Base-by-base conservation (phyloP, 2,113 vertebrate genomes). In the Saimiri boliviensis region DNA sequence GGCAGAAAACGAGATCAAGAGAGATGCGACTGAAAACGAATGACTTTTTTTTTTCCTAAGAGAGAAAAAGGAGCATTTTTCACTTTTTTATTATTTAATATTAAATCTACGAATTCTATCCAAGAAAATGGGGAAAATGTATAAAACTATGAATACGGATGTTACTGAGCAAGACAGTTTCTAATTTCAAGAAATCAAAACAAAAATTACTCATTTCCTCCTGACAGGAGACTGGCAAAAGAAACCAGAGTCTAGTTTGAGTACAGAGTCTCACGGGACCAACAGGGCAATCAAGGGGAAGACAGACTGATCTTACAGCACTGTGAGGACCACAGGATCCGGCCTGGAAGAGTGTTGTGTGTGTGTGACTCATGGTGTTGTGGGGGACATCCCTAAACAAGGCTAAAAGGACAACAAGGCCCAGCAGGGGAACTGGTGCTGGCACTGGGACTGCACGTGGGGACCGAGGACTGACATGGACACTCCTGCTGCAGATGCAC, bases 111-210 rank as follows among this genome's bases (percentile, higher is more conserved):
- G 13, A 89, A 87, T 71, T 89, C 20, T 87, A 37, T 40, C 49
- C n/a, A 94, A 95, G 63, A 93, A 95, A 94, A 92, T 4, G 77
- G 49, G 81, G 63, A 80, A 86, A 95, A 80, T 8, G 11, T n/a
- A 21, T 12, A 70, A 79, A 87, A 47, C 16, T 32, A 49, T 4
- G 12, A 8, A 54, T 8, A 88, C 42, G 32, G 58, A 56, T 73
- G 54, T 30, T 83, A 42, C n/a, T 42, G 12, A 86, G 63, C 58
- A 89, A 16, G 60, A 74, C 21, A 80, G 16, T 80, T 66, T 77
- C 71, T 37, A 83, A 94, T 7, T 45, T 35, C 9, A 74, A 90
- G 6, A 63, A 49, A 89, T n/a, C 27, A 45, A 91, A 92, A 74
- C 1, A 93, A 35, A 89, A 32, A 85, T 13, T 5, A 23, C 76